Base-by-base conservation (phyloP, 2,113 vertebrate genomes). In the Fregetta grallaria region DNA sequence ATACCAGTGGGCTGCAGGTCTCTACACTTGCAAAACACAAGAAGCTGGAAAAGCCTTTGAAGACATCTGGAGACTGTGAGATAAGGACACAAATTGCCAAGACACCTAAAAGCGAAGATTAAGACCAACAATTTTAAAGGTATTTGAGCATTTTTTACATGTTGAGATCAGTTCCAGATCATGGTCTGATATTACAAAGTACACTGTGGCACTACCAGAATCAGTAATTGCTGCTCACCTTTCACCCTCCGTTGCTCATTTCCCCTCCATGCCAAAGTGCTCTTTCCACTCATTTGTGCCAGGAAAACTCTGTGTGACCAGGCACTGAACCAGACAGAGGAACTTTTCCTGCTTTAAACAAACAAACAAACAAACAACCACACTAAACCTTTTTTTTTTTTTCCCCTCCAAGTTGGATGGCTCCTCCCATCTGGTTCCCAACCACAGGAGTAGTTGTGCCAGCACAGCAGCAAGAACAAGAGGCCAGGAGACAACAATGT, bases 281-380 rank as follows among this genome's bases (percentile, higher is more conserved):
- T 94, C 89, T 87, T 96, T 75, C 91, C 93, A 82, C 56, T 91
- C 44, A 2, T 15, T 49, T 26, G 74, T 90, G 96, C 94, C 94
- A 95, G 74, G 77, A 95, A 92, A 87, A 49, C 65, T 76, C 15
- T 0, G 34, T 53, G 79, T 91, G 96, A 94, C 70, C 90, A 93
- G 87, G 65, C 27, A 3, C 74, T 94, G 93, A 95, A 95, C 77
- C 90, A 79, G 61, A 59, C 3, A 4, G 55, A 88, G 66, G 77
- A 96, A 76, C 81, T 70, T 66, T 30, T 58, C 77, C 92, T 93
- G 45, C 49, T 95, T 96, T 96, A 96, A 96, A 97, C 77, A 94
- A 95, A 95, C 88, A 95, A 45, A 68, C 56, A 90, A 32, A 71
- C 36, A 58, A 6, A 61, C 49, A 38, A 38, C 38, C 10, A 66